Conservation (phyloP, 2,113 vertebrate species). For the Ptilorrhoa leucosticta region DNA sequence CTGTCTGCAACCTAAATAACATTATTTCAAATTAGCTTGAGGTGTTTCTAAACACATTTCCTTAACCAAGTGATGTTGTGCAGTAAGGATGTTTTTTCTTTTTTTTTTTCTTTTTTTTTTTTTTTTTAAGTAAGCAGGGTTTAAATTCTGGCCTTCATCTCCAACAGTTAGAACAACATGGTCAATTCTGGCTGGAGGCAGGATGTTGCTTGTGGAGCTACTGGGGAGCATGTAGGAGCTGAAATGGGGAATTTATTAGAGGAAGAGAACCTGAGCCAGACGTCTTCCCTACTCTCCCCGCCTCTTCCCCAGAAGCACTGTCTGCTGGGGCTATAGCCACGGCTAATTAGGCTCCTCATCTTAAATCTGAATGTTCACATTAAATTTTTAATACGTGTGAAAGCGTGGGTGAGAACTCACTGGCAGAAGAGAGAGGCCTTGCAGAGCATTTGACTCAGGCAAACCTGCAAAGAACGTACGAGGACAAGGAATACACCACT, state of each 20-base stretch:
- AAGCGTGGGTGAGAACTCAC: background rate
- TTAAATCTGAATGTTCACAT: background rate
- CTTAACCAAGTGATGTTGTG: background rate
- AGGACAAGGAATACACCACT: background rate
- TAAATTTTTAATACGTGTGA: background rate
- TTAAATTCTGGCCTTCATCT: background rate
- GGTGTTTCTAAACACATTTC: background rate
- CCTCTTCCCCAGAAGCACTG: background rate
- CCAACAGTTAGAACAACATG: background rate
- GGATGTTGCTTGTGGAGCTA: background rate
- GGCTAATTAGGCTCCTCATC: background rate
- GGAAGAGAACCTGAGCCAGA: background rate
- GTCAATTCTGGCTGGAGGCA: background rate
- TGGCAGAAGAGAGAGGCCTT: background rate
- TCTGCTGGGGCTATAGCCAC: background rate
- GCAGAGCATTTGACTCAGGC: background rate
- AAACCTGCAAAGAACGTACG: background rate
- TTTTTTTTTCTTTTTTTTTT: background rate
- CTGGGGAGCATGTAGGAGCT: background rate
- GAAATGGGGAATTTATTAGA: slow-evolving; percentile 19
- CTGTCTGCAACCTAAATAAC: background rate
- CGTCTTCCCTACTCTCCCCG: background rate
- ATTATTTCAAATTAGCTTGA: background rate
- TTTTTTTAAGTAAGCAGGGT: background rate
- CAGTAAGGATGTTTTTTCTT: background rate